A percentile compares a stretch with the other conserved stretches of the same genome.
Conservation (phyloP, 2,888 invertebrate genomes). For the Aricia artaxerxes region DNA sequence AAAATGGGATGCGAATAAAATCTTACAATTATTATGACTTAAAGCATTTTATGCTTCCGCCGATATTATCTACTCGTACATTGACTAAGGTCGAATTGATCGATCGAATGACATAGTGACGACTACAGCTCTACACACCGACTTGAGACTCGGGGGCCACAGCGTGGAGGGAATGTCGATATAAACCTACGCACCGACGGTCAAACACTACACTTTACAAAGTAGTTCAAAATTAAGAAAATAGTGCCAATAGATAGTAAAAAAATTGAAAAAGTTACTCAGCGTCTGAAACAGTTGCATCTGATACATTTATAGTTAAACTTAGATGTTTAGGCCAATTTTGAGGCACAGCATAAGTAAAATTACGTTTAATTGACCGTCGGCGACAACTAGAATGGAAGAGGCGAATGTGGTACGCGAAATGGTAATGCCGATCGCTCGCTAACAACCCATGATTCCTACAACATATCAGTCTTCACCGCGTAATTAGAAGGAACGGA, state of each 20-base stretch:
- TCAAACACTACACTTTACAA: constrained; percentile 8
- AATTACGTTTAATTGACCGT: constrained; percentile 10
- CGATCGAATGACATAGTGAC: constrained; percentile 56
- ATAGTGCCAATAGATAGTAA: background rate
- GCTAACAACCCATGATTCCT: constrained; percentile 68
- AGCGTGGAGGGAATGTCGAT: constrained; percentile 67
- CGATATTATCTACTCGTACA: constrained; percentile 67
- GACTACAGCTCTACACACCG: constrained; percentile 67
- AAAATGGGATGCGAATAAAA: constrained; percentile 60
- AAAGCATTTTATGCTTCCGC: constrained; percentile 73
- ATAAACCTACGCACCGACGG: constrained; percentile 51
- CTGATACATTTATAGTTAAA: background rate
- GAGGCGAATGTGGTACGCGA: constrained; percentile 62
- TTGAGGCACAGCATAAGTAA: background rate
- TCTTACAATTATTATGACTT: constrained; percentile 55
- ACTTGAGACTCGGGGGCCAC: constrained; percentile 67
- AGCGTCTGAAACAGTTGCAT: background rate
- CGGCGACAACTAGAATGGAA: constrained; percentile 48
- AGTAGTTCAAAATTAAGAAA: background rate
- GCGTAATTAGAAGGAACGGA: constrained; percentile 73
- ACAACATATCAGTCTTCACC: constrained; percentile 78
- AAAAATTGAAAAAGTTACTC: background rate
- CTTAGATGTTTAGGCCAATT: background rate
- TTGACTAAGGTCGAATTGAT: constrained; percentile 66
- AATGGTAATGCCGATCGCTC: constrained; percentile 60